Evolutionary conservation across 2,113 vertebrate genomes (phyloP), one percentile per base, ranked within the genome.

Genomic region (Setophaga kirtlandii): DNA sequence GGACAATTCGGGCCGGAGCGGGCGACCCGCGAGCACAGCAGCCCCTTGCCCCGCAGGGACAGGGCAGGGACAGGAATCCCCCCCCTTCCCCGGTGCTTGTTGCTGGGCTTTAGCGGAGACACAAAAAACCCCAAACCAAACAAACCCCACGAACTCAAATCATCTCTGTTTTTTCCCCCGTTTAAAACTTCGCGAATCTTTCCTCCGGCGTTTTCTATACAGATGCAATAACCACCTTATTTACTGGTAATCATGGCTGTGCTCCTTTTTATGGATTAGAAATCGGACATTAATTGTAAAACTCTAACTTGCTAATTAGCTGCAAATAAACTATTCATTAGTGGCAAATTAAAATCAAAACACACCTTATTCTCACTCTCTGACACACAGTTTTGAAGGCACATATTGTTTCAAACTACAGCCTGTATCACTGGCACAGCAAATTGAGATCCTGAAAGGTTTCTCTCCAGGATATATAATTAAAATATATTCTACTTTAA

Each of bases 401-500:
- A 67, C 80, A 44, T 94, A 97, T 96, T 97, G 96, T 98, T 97
- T 95, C 92, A 91, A 92, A 92, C 95, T 83, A 49, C 89, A 96
- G 95, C 83, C 89, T 95, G 95, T 97, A 98, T 97, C 98, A 97
- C 79, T 96, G 94, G 94, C 83, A 94, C 92, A 64, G 93, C 83
- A 97, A 98, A 98, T 97, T 97, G 98, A 98, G 97, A 98, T 97
- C 97, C 97, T 97, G 97, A 98, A 98, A 98, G 97, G 97, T 95
- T 98, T 98, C 97, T 98, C 97, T 97, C 96, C 94, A 96, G 97
- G 96, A 98, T 96, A 98, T 98, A 98, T 98, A 98, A 98, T 98
- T 98, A 98, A 98, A 98, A 98, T 98, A 98, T 97, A 98, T 97
- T 98, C 97, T 96, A 88, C 93, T 98, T 98, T 98, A 98, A 98